These are phyloP conservation scores for Endotricha flammealis DNA, from an alignment of 2,888 invertebrate genomes.

Conservation along the genomic window DNA sequence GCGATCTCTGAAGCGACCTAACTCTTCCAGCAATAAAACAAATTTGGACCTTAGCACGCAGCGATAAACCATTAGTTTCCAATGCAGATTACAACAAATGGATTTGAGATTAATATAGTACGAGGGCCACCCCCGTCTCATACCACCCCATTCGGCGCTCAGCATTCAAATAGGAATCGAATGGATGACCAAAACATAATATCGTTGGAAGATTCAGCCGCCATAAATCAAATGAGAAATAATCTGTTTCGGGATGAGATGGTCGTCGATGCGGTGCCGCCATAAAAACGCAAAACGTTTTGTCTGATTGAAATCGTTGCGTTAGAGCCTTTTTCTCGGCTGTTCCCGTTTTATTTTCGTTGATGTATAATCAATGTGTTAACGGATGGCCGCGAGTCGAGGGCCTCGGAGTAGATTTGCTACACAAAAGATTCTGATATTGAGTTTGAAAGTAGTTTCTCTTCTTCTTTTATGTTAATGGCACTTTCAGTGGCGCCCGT, in stretches of 20 bases:
- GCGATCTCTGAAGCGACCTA: slow-evolving; percentile 74
- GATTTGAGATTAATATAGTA: slow-evolving; percentile 78
- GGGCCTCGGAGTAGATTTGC: slow-evolving; percentile 69
- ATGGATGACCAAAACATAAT: slow-evolving; percentile 79
- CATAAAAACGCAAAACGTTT: slow-evolving; percentile 78
- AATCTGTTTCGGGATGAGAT: slow-evolving; percentile 78
- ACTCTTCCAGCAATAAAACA: slow-evolving; percentile 56
- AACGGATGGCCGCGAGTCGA: slow-evolving; percentile 70
- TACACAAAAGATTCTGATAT: slow-evolving; percentile 75
- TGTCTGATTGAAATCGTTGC: slow-evolving; percentile 76
- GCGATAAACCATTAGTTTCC: slow-evolving; percentile 51
- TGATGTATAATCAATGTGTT: slow-evolving; percentile 78
- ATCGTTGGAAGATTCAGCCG: slow-evolving; percentile 75
- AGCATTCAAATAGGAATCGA: slow-evolving; percentile 79
- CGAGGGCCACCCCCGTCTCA: slow-evolving; percentile 73
- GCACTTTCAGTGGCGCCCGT: slow-evolving; percentile 63
- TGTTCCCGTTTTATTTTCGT: slow-evolving; percentile 73
- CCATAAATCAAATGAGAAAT: slow-evolving; percentile 80
- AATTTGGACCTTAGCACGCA: slow-evolving; percentile 55
- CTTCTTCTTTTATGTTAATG: slow-evolving; percentile 73
- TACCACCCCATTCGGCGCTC: slow-evolving; percentile 73
- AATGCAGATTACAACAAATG: slow-evolving; percentile 74
- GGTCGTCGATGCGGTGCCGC: slow-evolving; percentile 69
- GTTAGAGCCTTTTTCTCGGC: slow-evolving; percentile 62
- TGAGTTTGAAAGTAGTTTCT: slow-evolving; percentile 75